Base-by-base conservation (phyloP, 2,797 vertebrate genomes). In the Vespertilio murinus region DNA sequence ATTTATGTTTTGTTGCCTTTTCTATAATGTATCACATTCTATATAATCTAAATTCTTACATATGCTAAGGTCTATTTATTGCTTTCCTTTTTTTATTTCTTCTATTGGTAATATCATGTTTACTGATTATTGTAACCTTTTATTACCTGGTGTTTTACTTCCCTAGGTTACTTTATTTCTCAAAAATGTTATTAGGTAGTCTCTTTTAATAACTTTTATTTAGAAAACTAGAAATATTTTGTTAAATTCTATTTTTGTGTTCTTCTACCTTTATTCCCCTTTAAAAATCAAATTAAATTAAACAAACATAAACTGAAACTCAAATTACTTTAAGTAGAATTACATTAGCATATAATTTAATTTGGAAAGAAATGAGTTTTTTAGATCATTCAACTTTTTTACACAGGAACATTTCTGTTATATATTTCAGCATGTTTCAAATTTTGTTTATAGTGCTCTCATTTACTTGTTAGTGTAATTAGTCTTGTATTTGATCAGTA, bases 241-340 rank as follows among this genome's bases (percentile, higher is more conserved):
- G 3, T 81, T 80, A 69, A 77, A 78, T 88, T 94, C 4, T 91
- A 4, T 93, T 90, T n/a, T n/a, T 65, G 3, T 87, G 3, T 83
- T 88, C 42, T 88, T 13, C 3, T 87, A 17, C 14, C 17, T 20
- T 61, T 14, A 74, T 64, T 11, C 5, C 17, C 30, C 75, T 33
- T 3, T 8, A 23, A 42, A 52, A 56, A 64, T 64, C 8, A 65
- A 67, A 35, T 33, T 2, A 65, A 18, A 65, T 65, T 64, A 42
- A 54, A 11, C 23, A 71, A 30, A 56, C 6, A 33, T 30, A 61
- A 80, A 69, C 77, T 22, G 91, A 52, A 93, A 89, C 75, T 2
- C 17, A 92, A 69, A 30, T 90, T 91, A 88, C 78, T 95, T 94
- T 94, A 49, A 90, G 20, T 82, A 86, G 73, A 71, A 93, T 78